These are phyloP conservation scores for Apeltes quadracus DNA, from an alignment of 2,113 vertebrate genomes.

Conservation along the genomic window DNA sequence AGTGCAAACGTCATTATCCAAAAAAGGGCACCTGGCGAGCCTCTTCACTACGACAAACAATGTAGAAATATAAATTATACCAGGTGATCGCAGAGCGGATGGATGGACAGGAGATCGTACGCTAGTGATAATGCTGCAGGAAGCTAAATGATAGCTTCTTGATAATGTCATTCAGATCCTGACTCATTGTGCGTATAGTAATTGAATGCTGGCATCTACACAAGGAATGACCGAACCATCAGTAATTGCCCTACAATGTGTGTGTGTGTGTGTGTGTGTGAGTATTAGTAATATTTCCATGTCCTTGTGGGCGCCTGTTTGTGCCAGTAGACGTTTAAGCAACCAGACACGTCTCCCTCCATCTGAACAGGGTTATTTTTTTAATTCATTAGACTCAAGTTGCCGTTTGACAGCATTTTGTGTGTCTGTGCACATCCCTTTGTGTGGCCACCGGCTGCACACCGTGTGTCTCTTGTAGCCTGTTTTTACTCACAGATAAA, in stretches of 20 bases:
- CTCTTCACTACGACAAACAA: background rate
- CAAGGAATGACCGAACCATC: slow-evolving; percentile 42
- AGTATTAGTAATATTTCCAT: slow-evolving; percentile 22
- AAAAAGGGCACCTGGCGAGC: background rate
- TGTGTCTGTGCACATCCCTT: slow-evolving; percentile 8
- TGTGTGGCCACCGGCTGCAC: slow-evolving; percentile 6
- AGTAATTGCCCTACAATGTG: slow-evolving; percentile 37
- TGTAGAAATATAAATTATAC: background rate
- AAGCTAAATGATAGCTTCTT: background rate
- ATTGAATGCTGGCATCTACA: slow-evolving; percentile 41
- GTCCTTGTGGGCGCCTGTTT: slow-evolving; percentile 1
- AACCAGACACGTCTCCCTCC: slow-evolving; percentile 39
- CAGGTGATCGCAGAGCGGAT: background rate
- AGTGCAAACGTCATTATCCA: background rate
- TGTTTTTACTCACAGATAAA: slow-evolving; percentile 6
- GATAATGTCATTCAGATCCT: background rate
- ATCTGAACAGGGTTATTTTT: slow-evolving; percentile 27
- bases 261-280: slow-evolving; percentile 18
- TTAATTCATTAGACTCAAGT: slow-evolving; percentile 30
- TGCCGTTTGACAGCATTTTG: background rate
- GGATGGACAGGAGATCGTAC: background rate
- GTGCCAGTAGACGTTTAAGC: slow-evolving; percentile 33
- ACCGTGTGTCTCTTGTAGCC: background rate
- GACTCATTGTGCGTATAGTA: background rate
- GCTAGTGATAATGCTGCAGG: background rate